Evolutionary conservation across 2,113 vertebrate genomes (phyloP).

Genomic region (Labeo catla): DNA sequence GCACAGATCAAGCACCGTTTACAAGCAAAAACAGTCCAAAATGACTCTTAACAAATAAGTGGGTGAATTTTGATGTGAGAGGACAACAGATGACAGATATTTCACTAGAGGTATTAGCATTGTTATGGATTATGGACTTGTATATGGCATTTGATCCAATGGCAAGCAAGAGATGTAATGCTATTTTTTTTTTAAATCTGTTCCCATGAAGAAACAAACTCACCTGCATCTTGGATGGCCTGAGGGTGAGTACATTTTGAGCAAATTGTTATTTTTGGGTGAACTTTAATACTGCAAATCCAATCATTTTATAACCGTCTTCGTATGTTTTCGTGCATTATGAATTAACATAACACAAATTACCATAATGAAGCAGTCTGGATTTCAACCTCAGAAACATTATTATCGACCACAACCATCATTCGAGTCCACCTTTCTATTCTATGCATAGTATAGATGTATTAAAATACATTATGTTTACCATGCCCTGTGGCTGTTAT

Average conservation of each 20-base stretch:
- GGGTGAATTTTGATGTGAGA: not conserved
- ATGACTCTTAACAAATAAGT: not conserved
- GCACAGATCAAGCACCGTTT: not conserved
- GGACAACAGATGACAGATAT: too few relatives aligned
- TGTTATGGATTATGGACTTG: not conserved
- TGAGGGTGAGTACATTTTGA: not conserved
- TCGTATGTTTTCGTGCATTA: not conserved
- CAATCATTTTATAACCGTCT: not conserved
- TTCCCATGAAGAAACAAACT: too few relatives aligned
- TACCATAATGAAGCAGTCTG: not conserved
- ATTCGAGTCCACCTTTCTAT: constrained; percentile 44
- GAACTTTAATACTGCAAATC: not conserved
- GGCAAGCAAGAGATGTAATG: too few relatives aligned
- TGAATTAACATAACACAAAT: not conserved
- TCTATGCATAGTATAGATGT: constrained; percentile 64
- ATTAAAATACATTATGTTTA: constrained; percentile 78
- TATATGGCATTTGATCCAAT: not conserved
- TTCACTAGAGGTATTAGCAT: too few relatives aligned
- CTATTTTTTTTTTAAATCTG: not conserved
- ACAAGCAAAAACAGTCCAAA: not conserved
- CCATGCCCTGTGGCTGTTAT: constrained; percentile 80
- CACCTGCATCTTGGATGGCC: too few relatives aligned
- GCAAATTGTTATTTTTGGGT: not conserved
- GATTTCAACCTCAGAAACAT: not conserved
- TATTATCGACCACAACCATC: not conserved